A percentile compares a stretch with the other conserved stretches of the same genome.
Evolutionary conservation across 2,113 vertebrate species (phyloP).

Genomic region (Gavia stellata): DNA sequence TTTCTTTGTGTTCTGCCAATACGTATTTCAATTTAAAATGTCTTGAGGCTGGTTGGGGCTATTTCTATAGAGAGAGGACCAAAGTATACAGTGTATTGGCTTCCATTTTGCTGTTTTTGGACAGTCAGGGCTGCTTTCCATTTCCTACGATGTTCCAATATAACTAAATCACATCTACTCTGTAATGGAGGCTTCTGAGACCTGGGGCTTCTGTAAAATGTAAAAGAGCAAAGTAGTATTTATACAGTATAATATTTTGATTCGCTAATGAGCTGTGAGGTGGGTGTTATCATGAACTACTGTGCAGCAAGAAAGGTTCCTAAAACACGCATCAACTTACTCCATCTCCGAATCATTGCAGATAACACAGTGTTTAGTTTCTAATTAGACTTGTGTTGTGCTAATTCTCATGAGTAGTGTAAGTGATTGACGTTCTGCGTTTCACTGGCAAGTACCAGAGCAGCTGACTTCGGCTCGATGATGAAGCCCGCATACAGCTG

Average conservation of each 20-base stretch:
- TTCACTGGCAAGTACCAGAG: background rate
- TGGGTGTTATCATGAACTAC: constrained; percentile 49
- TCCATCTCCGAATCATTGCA: background rate
- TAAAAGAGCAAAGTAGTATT: constrained; percentile 49
- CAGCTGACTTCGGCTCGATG: background rate
- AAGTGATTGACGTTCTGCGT: background rate
- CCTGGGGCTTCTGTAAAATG: constrained; percentile 29
- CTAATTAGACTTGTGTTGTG: constrained; percentile 26
- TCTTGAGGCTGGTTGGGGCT: constrained; percentile 4
- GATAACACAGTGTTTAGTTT: constrained; percentile 21
- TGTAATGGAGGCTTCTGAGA: constrained; percentile 31
- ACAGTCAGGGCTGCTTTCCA: constrained; percentile 25
- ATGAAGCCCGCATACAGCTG: background rate
- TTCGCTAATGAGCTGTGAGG: constrained; percentile 40
- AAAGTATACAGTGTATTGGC: constrained; percentile 41
- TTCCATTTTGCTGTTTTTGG: constrained; percentile 52
- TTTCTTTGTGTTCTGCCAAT: constrained; percentile 50
- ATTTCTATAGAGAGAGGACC: constrained; percentile 6
- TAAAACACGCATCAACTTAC: background rate
- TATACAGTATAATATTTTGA: constrained; percentile 54
- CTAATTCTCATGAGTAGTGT: background rate
- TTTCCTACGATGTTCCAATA: constrained; percentile 43
- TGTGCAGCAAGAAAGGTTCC: constrained; percentile 14
- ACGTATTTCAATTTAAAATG: background rate
- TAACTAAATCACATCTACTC: constrained; percentile 8